Evolutionary conservation across 2,113 vertebrate genomes (phyloP).

Genomic region (Dicerorhinus sumatrensis): DNA sequence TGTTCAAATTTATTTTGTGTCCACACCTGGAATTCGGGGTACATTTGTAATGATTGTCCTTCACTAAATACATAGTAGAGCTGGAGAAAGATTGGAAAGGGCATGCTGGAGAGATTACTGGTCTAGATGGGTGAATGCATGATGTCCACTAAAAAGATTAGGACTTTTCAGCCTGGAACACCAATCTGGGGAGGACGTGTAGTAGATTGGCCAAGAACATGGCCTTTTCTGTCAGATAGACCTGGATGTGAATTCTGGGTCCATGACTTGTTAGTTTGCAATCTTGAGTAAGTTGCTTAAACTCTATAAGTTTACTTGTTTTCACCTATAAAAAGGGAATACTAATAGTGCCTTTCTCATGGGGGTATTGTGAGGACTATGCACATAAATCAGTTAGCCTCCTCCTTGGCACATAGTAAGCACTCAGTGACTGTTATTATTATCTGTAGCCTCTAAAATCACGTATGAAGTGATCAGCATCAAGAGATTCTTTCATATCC

Average conservation of each 20-base stretch:
- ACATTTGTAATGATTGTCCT: background rate
- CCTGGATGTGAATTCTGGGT: background rate
- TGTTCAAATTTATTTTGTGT: constrained; percentile 41
- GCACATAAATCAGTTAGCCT: background rate
- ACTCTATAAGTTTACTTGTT: background rate
- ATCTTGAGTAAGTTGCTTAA: background rate
- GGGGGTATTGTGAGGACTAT: background rate
- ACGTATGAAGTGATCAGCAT: background rate
- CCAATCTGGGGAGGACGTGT: background rate
- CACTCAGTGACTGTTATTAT: background rate
- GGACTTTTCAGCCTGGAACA: background rate
- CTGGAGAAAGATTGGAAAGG: constrained; percentile 36
- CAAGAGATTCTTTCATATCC: background rate
- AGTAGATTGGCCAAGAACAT: background rate
- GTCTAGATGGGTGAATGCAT: background rate
- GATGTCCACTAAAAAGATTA: background rate
- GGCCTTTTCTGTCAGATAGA: background rate
- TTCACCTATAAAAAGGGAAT: background rate
- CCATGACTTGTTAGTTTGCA: background rate
- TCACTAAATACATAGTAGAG: background rate
- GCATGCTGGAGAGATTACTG: background rate
- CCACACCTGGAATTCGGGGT: background rate
- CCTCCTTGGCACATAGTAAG: background rate
- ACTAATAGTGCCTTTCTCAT: background rate
- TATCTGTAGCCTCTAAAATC: background rate